A percentile compares a stretch with the other conserved stretches of the same genome.
phyloP scores from a whole-genome alignment of 2,797 vertebrate species.

The Yasuhikotakia modesta region DNA sequence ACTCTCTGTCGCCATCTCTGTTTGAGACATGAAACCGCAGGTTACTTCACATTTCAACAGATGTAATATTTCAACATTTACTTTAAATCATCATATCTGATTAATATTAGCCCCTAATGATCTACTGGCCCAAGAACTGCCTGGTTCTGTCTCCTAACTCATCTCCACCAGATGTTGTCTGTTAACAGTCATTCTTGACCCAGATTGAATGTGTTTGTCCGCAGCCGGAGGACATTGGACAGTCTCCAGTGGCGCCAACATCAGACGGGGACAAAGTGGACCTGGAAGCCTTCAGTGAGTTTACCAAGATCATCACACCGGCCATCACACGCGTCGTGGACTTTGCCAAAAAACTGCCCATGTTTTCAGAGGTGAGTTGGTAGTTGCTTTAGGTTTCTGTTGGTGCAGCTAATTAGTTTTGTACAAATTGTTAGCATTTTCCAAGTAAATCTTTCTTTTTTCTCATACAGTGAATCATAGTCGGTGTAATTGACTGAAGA shows the following conservation, averaged over 20 bases:
- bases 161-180: background rate
- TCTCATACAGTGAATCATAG: too few relatives aligned
- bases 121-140: background rate
- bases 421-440: background rate
- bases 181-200: background rate
- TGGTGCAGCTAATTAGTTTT: background rate
- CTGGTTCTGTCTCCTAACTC: background rate
- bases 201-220: constrained; percentile 20
- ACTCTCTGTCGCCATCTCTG: too few relatives aligned
- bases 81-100: background rate
- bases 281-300: constrained; percentile 97
- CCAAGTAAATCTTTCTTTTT: too few relatives aligned
- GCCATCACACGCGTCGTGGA: constrained; percentile 98
- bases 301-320: constrained; percentile 99
- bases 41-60: too few relatives aligned
- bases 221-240: constrained; percentile 93
- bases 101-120: background rate
- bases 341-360: constrained; percentile 99
- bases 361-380: constrained; percentile 91
- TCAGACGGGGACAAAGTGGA: constrained; percentile 94
- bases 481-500: too few relatives aligned
- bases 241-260: constrained; percentile 88
- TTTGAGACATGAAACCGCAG: too few relatives aligned
- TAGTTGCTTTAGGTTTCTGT: background rate
- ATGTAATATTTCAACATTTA: too few relatives aligned